Evolutionary conservation across 1,140 invertebrate species (phyloP), one percentile per base, ranked within the genome.

Genomic region (Aradophagus sp.): DNA sequence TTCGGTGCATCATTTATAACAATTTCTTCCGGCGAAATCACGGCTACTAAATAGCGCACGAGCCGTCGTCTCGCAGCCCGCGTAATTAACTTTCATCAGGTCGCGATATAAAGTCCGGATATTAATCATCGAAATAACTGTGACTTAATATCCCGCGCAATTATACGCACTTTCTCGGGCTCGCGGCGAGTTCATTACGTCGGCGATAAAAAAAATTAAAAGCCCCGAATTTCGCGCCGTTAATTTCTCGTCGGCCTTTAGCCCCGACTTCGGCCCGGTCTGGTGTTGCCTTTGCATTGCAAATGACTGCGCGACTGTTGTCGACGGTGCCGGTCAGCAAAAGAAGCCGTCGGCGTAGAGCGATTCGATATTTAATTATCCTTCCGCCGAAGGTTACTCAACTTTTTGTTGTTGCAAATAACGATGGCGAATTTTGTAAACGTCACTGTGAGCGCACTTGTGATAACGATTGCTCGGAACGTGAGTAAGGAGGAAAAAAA

Each of bases 381-480:
- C 35, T 23, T 4, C 13, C 1, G 8, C 2, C 1, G 15, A 16
- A n/a, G 20, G 26, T 27, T 11, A 1, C 2, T 10, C 2, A 17
- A 29, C 16, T 23, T 23, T 23, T 23, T 23, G 10, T 39, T 39
- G 39, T 41, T n/a, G 15, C 39, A 44, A 31, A 29, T 1, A 29
- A 41, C 23, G 8, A 14, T 29, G 29, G 11, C n/a, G 11, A 42
- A 41, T 34, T 44, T 53, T 19, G 32, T 16, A 26, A 45, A 41
- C 27, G 27, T 15, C 50, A 35, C 55, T 48, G 15, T 23, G 14
- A 45, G 50, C 34, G 34, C 27, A 41, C 41, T 65, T 41, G 42
- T 35, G 17, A 55, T 48, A 65, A 65, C 42, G 42, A 55, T 34
- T n/a, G 15, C 29, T 65, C 48, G 35, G 20, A 23, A 23, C 4